Evolutionary conservation across 1,140 invertebrate genomes (phyloP).

Genomic region (Drosophila athabasca): DNA sequence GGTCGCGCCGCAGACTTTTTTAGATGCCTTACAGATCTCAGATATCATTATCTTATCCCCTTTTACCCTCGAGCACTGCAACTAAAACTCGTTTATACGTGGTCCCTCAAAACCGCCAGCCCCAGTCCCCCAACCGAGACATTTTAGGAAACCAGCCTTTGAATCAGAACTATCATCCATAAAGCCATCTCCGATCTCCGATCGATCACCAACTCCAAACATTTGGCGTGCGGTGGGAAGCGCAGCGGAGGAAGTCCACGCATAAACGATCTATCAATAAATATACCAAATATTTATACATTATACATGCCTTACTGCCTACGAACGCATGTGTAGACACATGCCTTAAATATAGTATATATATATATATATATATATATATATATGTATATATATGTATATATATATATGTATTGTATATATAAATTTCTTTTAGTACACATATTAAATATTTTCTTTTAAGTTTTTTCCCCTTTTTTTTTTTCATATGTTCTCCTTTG

Average conservation of each 20-base stretch:
- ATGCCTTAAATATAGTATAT: conserved; percentile 49
- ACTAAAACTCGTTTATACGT: conserved; percentile 28
- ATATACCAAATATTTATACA: conserved; percentile 53
- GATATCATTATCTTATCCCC: conserved; percentile 14
- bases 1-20: conserved; percentile 46
- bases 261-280: conserved; percentile 59
- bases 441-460: conserved; percentile 63
- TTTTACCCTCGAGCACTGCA: conserved; percentile 30
- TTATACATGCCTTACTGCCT: conserved; percentile 75
- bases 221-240: conserved; percentile 13
- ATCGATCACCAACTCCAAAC: conserved; percentile 26
- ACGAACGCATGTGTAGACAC: conserved; percentile 68
- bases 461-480: conserved; percentile 26
- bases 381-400: conserved; percentile 41
- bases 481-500: conserved; percentile 34
- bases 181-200: conserved; percentile 8
- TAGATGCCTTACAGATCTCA: conserved; percentile 48
- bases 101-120: not conserved
- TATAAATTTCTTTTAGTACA: conserved; percentile 70
- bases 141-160: conserved; percentile 46
- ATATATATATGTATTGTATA: conserved; percentile 66
- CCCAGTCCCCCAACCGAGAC: not conserved
- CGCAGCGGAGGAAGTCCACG: conserved; percentile 26
- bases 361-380: conserved; percentile 31
- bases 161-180: conserved; percentile 3